Percentiles rank a stretch among this genome's conserved stretches.
Evolutionary conservation across 2,113 vertebrate species (phyloP).

Genomic region (Ailurus styani): DNA sequence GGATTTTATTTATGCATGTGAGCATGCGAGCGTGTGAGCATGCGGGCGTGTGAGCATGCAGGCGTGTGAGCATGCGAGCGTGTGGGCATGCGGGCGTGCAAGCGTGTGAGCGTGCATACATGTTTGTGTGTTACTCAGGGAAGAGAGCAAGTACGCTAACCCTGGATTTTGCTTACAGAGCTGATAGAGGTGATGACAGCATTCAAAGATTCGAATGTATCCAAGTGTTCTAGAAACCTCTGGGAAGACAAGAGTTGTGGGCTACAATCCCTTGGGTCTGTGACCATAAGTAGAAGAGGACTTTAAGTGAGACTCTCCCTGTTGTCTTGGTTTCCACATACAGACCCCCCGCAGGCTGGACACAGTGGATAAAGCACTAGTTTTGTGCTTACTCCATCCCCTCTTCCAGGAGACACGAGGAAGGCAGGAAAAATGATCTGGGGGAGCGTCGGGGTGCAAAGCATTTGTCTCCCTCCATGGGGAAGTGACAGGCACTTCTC

Average conservation of each 20-base stretch:
- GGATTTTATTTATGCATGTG: not conserved
- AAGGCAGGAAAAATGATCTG: not conserved
- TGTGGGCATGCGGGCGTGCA: no score
- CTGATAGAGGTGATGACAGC: not conserved
- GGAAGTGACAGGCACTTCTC: not conserved
- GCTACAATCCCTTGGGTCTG: no score
- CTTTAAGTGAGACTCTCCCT: not conserved
- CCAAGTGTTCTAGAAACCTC: not conserved
- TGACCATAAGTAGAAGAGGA: not conserved
- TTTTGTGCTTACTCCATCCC: not conserved
- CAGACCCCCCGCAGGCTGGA: not conserved
- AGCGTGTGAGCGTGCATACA: rapidly evolving
- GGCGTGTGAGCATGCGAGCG: rapidly evolving
- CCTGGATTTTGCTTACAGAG: not conserved
- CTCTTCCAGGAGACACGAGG: not conserved
- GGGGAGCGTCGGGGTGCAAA: not conserved
- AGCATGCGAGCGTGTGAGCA: rapidly evolving
- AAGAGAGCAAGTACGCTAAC: not conserved
- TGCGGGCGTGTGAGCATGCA: rapidly evolving
- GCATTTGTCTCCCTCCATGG: not conserved
- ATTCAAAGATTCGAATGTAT: not conserved
- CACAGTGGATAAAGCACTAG: not conserved
- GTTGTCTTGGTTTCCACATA: not conserved
- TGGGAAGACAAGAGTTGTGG: not conserved
- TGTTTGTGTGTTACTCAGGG: not conserved